Base-by-base conservation (phyloP, 2,797 vertebrate genomes). In the Neosilurus mollespiculum region DNA sequence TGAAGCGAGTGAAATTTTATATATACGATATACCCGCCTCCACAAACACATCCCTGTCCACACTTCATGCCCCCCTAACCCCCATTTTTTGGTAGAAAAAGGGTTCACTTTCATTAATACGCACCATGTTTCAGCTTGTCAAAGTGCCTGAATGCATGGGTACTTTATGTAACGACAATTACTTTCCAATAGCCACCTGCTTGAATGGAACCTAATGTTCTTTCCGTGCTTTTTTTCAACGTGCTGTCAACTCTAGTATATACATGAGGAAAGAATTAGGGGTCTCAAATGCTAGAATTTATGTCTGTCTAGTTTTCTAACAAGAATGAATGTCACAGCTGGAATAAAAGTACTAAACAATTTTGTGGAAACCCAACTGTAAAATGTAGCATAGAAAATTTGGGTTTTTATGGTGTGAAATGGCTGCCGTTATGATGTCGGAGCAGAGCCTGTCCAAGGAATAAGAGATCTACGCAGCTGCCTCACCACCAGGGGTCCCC, bases 241-340 rank as follows among this genome's bases (percentile, higher is more conserved):
- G 78, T 62, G 59, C 73, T 59, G 80, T 54, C 20, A 87, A 84
- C 75, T 84, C 77, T 78, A 77, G 56, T 81, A 82, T 82, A 85
- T 87, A 77, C 83, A 81, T 86, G 71, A 85, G 61, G 53, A 83
- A 84, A 84, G 72, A 85, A 84, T 87, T 84, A 83, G 58, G 85
- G 73, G 7, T 84, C 4, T 20, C 26, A 56, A 22, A 30, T 58
- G 72, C 16, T 22, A 3, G 2, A 58, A 34, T 22, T 58, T 3
- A 3, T 18, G 70, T 54, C 4, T 22, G 24, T 61, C 11, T n/a
- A 61, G 30, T 15, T 11, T 59, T 14, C 2, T 59, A 22, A n/a
- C 18, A 61, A 9, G 24, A 75, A 30, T 26, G 4, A 75, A 30
- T 26, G 4, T 58, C 16, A 75, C 7, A 54, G 54, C 3, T 53